These are phyloP conservation scores for Limonius californicus DNA, from an alignment of 1,140 invertebrate species.

Conservation along the genomic window DNA sequence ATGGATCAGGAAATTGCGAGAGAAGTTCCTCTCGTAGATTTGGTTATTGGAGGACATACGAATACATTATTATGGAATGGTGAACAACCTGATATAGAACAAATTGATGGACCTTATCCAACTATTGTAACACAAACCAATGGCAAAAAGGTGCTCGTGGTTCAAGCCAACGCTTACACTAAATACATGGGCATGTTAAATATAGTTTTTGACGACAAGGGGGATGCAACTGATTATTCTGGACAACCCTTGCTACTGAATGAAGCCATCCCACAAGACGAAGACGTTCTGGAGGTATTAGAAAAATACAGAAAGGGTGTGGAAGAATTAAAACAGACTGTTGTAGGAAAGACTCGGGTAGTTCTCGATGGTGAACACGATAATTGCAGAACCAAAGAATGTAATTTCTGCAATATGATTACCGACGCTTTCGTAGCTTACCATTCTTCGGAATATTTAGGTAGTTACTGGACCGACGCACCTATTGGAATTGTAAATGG, in stretches of 20 bases:
- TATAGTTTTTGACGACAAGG: too few relatives aligned
- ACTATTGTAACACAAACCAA: not conserved
- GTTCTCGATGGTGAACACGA: not conserved
- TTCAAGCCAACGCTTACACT: not conserved
- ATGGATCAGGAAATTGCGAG: too few relatives aligned
- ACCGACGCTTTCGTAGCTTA: too few relatives aligned
- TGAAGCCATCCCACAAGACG: not conserved
- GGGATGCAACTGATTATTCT: not conserved
- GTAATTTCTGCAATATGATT: slow-evolving; percentile 1
- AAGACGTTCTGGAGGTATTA: not conserved
- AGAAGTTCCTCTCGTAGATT: too few relatives aligned
- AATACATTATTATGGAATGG: slow-evolving; percentile 4
- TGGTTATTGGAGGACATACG: too few relatives aligned
- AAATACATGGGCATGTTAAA: not conserved
- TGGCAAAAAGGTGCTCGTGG: not conserved
- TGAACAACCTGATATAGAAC: not conserved
- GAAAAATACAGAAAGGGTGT: not conserved
- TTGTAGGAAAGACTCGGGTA: not conserved
- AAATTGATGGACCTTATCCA: not conserved
- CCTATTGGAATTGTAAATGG: too few relatives aligned
- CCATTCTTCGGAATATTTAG: too few relatives aligned
- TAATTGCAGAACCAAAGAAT: not conserved
- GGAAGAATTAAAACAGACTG: not conserved
- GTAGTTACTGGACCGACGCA: too few relatives aligned
- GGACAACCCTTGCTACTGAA: not conserved